phyloP scores from a whole-genome alignment of 2,888 invertebrate species.

The Odontocolon sp. region DNA sequence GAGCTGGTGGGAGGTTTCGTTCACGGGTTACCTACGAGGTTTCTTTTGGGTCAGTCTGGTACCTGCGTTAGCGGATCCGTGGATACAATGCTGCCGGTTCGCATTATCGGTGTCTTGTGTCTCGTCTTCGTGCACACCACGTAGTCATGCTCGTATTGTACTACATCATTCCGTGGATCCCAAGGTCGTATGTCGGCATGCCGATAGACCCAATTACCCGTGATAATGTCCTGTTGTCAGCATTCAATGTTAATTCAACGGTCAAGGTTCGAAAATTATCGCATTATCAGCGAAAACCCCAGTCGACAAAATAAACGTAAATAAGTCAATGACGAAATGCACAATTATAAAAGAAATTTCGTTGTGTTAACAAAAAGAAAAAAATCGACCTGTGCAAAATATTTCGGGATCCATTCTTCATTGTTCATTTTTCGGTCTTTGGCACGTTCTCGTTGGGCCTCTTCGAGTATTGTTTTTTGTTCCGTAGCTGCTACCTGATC shows the following conservation, averaged over 20 bases:
- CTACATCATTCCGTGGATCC: constrained; percentile 92
- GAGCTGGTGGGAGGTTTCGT: constrained; percentile 46
- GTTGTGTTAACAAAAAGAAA: neutral
- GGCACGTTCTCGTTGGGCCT: constrained; percentile 90
- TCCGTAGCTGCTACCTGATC: constrained; percentile 94
- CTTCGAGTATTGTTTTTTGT: constrained; percentile 94
- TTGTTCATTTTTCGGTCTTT: constrained; percentile 86
- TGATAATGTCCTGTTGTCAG: constrained; percentile 78
- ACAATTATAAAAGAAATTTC: neutral
- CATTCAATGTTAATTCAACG: constrained; percentile 42
- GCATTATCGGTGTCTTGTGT: constrained; percentile 88
- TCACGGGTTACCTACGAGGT: constrained; percentile 43
- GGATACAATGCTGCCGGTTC: constrained; percentile 87
- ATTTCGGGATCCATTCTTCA: constrained; percentile 87
- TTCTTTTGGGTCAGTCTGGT: constrained; percentile 60
- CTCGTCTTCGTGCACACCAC: constrained; percentile 89
- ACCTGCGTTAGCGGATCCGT: constrained; percentile 83
- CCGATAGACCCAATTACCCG: constrained; percentile 88
- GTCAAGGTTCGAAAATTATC: neutral
- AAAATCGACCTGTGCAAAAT: constrained; percentile 86
- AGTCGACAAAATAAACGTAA: neutral
- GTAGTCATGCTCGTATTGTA: constrained; percentile 93
- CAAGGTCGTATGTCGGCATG: constrained; percentile 92
- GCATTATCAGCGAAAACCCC: too few species aligned
- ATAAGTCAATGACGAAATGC: neutral